Percentiles rank a stretch among this genome's conserved stretches.
phyloP scores from a whole-genome alignment of 2,797 vertebrate species.

The Pelobates cultripes region DNA sequence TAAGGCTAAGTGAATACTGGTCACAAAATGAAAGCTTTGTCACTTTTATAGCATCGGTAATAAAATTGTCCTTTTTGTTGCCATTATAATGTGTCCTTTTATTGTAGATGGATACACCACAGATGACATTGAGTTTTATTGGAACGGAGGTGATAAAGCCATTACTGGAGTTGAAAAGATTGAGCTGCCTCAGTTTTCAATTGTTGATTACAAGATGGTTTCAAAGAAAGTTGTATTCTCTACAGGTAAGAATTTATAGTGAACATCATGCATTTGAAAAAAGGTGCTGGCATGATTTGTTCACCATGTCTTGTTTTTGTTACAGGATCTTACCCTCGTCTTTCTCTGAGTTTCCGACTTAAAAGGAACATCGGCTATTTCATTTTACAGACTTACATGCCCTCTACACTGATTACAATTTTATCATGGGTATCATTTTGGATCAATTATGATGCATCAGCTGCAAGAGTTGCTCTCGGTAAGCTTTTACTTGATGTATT shows the following conservation, averaged over 20 bases:
- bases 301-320: slow-evolving; percentile 40
- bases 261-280: not conserved
- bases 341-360: slow-evolving; percentile 91
- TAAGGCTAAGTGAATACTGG: not conserved
- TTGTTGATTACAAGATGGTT: slow-evolving; percentile 90
- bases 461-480: slow-evolving; percentile 94
- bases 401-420: slow-evolving; percentile 92
- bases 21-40: not conserved
- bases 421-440: slow-evolving; percentile 95
- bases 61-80: not conserved
- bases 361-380: slow-evolving; percentile 97
- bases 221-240: slow-evolving; percentile 92
- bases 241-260: slow-evolving; percentile 77
- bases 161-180: slow-evolving; percentile 93
- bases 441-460: slow-evolving; percentile 94
- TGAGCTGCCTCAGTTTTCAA: slow-evolving; percentile 91
- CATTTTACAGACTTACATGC: slow-evolving; percentile 95
- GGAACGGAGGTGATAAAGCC: slow-evolving; percentile 85
- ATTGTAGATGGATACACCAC: slow-evolving; percentile 91
- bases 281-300: not conserved
- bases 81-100: slow-evolving; percentile 32
- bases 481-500: slow-evolving; percentile 44
- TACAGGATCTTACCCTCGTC: slow-evolving; percentile 88
- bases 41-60: not conserved
- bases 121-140: slow-evolving; percentile 95